Evolutionary conservation across 1,140 invertebrate species (phyloP), one percentile per base, ranked within the genome.

Genomic region (Apis mellifera): DNA sequence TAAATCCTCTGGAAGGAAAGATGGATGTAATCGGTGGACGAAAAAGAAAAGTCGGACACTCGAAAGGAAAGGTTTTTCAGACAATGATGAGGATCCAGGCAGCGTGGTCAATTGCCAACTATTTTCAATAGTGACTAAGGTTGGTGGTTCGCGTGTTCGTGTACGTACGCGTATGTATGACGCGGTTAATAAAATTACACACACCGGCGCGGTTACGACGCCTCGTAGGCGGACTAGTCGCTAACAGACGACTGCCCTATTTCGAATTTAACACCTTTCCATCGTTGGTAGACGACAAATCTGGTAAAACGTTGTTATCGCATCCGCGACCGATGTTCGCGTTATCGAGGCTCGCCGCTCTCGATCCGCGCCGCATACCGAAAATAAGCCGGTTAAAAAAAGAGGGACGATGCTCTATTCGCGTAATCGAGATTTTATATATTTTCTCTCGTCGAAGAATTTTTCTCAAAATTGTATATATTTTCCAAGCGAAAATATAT

Each of bases 81-180:
- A 32, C 83, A 66, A 23, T 17, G 75, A 78, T 78, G 87, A 42
- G 32, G 32, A 88, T 84, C 83, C 82, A 82, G 71, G 48, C 75
- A 42, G 3, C 5, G 52, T 32, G 80, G 72, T 79, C 73, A 82
- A 84, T 89, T 89, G 68, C 68, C 26, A 84, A 90, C 86, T 90
- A 90, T 90, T 90, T 90, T 77, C 86, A 89, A 85, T 89, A 86
- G 89, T 89, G 89, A 89, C 83, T 89, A 89, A 89, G 85, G 32
- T 70, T 21, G 69, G 50, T 21, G 69, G 50, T 77, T 83, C 78
- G 78, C 68, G 80, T 69, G 82, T n/a, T n/a, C 54, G 17, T 69
- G 70, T 71, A 76, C 72, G 17, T 12, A 66, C 42, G 9, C 23
- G 26, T 17, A 42, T 55, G 66, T 55, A 66, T 75, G 32, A 78